Base-by-base conservation (phyloP, 2,797 vertebrate genomes). In the Halcyon badia region DNA sequence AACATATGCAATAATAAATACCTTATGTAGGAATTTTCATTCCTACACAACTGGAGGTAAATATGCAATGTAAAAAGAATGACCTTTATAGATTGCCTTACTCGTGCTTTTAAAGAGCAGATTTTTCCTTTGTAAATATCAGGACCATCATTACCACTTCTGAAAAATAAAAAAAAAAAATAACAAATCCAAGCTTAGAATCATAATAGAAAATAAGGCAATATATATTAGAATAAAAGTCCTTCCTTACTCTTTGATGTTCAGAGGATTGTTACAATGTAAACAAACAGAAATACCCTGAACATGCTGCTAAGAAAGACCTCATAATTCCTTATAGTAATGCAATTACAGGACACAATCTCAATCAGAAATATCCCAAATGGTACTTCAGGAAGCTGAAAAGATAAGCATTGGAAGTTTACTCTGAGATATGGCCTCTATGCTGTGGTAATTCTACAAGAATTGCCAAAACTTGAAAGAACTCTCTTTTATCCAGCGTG, bases 81-180 rank as follows among this genome's bases (percentile, higher is more conserved):
- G 82, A 97, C 51, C 88, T 94, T 86, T 87, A 96, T 10, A 57
- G 44, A 80, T 62, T 76, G 82, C 94, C 98, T 98, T 98, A 99
- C 99, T 90, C 99, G 98, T 94, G 99, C 99, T 98, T 99, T 99
- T 87, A 99, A 98, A 90, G 98, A 98, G 68, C 98, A 97, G 95
- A 99, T 99, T 97, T 98, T 99, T 78, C 98, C 98, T 90, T 96
- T 98, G 80, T 96, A 97, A 88, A 98, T 97, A 96, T 88, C 97
- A 96, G 93, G 93, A 71, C 92, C 94, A 95, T 97, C 98, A 70
- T 91, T 96, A 83, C 91, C 93, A 64, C 95, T 95, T 96, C 98
- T 98, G 94, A 37, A 96, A 96, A 84, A 90, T 86, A 35, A 82
- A 11, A 57, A 14, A 17, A 8, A 88, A 28, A 60, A 61, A 61